Percentiles rank a stretch among this genome's conserved stretches.
These are phyloP conservation scores for Neodiprion virginianus DNA, from an alignment of 1,140 invertebrate species.

Conservation along the genomic window DNA sequence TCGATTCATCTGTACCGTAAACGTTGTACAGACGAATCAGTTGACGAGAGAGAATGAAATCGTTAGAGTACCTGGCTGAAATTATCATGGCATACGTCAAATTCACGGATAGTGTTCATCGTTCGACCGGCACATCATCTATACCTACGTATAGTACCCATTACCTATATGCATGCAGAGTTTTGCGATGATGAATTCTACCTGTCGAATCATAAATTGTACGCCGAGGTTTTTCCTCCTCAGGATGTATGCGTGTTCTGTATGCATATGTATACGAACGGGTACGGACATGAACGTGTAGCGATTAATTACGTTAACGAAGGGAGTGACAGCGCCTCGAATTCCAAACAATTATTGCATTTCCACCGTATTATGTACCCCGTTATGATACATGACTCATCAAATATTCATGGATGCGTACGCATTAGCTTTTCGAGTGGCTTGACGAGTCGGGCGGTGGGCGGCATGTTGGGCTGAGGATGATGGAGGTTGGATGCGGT, in stretches of 20 bases:
- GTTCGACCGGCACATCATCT: too few relatives aligned
- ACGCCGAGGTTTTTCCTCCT: not conserved
- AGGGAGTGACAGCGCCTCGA: not conserved
- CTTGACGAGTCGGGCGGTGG: not conserved
- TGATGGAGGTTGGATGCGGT: not conserved
- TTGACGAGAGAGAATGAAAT: too few relatives aligned
- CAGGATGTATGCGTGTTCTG: not conserved
- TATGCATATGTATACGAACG: not conserved
- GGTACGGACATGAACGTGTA: not conserved
- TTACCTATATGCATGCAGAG: too few relatives aligned
- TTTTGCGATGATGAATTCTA: too few relatives aligned
- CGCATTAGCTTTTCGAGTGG: conserved; percentile 4
- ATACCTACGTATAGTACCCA: too few relatives aligned
- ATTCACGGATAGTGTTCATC: too few relatives aligned
- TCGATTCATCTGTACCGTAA: too few relatives aligned
- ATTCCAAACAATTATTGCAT: conserved; percentile 4
- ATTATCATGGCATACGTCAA: too few relatives aligned
- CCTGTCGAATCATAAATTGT: not conserved
- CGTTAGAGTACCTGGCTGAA: too few relatives aligned
- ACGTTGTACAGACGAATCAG: too few relatives aligned
- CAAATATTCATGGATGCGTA: conserved; percentile 7
- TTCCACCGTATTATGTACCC: not conserved
- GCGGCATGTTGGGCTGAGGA: not conserved
- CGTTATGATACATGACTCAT: conserved; percentile 7
- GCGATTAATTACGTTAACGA: conserved; percentile 3